Base-by-base conservation (phyloP, 2,888 invertebrate species). In the Eilema griseolum region DNA sequence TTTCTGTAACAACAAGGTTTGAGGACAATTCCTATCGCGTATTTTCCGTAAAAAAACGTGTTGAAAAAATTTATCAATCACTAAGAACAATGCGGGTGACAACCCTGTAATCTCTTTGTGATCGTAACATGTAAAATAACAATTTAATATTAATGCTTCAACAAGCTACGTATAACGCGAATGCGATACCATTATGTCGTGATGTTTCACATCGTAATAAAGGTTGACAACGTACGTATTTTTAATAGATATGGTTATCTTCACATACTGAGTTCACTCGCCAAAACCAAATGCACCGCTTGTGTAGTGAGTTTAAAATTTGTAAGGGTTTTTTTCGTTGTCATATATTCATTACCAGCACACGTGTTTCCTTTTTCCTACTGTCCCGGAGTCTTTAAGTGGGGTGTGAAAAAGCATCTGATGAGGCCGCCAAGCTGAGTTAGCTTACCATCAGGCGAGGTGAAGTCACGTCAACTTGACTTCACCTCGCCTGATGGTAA, bases 151-250 rank as follows among this genome's bases (percentile, higher is more conserved):
- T 73, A 52, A 72, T 69, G 67, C 72, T 68, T 61, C 63, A 52
- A 52, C 46, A 31, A 61, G 28, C 46, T 46, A 67, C 64, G 61
- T 52, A 46, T 46, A 72, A 74, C 77, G 66, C 56, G 57, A 64
- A 71, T 2, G 67, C 56, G 67, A 78, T 75, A 67, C 33, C 66
- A 72, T 79, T 76, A 75, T 72, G 56, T 65, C 66, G 60, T 67
- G 67, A 76, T 81, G 70, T 56, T 81, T 61, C 67, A 71, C 75
- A 71, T 72, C 71, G 71, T 69, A 72, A 78, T 80, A 52, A 78
- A 75, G 79, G 71, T 76, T 73, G 24, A 37, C 12, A 37, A 11
- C 14, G 12, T 37, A 7, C 33, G n/a, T 37, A 62, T 41, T 28
- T 10, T 41, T 52, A 31, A 20, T 28, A n/a, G 23, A 52, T 52